Evolutionary conservation across 2,797 vertebrate genomes (phyloP).

Genomic region (Pangasius krempfi): DNA sequence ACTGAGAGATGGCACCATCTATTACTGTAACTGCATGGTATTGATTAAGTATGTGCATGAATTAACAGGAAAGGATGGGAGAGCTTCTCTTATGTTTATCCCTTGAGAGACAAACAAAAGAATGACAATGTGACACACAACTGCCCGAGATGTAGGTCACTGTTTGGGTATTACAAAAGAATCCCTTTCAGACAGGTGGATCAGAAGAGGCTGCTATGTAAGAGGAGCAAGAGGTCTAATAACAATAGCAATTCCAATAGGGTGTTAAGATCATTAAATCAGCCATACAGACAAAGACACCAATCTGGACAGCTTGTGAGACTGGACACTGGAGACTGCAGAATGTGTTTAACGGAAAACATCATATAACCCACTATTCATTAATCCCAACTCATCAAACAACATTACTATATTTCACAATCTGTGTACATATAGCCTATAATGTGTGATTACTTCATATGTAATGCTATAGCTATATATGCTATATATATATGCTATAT

Average conservation of each 20-base stretch:
- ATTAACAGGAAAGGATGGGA: not conserved
- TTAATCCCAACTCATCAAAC: not conserved
- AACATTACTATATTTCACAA: not conserved
- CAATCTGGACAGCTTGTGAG: conserved; percentile 30
- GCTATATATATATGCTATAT: too few species aligned
- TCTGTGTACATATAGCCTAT: not conserved
- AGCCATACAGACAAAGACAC: not conserved
- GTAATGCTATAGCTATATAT: too few species aligned
- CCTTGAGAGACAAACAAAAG: conserved; percentile 34
- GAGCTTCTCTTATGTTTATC: not conserved
- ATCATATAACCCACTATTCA: not conserved
- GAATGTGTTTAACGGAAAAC: not conserved
- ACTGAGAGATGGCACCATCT: not conserved
- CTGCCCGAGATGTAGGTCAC: conserved; percentile 52
- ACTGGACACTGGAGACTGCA: not conserved
- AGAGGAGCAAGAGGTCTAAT: not conserved
- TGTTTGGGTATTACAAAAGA: conserved; percentile 46
- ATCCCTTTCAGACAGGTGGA: conserved; percentile 28
- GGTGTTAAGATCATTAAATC: conserved; percentile 20
- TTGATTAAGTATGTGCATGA: not conserved
- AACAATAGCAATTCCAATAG: not conserved
- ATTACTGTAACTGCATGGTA: not conserved
- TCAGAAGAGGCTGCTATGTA: conserved; percentile 28
- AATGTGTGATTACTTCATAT: not conserved
- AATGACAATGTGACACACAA: conserved; percentile 18